A percentile compares a stretch with the other conserved stretches of the same genome.
Conservation (phyloP, 2,888 invertebrate species). For the Timandra comae region DNA sequence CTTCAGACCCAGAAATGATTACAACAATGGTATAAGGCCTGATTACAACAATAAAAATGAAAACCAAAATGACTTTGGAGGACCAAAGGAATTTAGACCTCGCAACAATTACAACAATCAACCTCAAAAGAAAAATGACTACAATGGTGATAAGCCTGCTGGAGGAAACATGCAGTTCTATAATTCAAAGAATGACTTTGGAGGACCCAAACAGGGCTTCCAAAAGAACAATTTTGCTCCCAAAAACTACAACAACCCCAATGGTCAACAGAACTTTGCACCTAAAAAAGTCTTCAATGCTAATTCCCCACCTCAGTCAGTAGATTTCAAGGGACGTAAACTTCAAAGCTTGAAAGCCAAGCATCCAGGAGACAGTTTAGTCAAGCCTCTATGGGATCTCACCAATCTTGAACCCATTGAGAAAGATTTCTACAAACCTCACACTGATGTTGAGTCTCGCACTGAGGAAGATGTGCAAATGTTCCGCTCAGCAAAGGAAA, state of each 20-base stretch:
- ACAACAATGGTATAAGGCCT: slow-evolving; percentile 60
- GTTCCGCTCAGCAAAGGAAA: slow-evolving; percentile 87
- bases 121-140: slow-evolving; percentile 52
- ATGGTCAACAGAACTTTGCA: slow-evolving; percentile 50
- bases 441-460: slow-evolving; percentile 82
- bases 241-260: slow-evolving; percentile 53
- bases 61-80: slow-evolving; percentile 64
- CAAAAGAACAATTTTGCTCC: slow-evolving; percentile 59
- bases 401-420: slow-evolving; percentile 85
- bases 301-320: slow-evolving; percentile 46
- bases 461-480: slow-evolving; percentile 84
- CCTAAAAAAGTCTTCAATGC: slow-evolving; percentile 57
- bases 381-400: slow-evolving; percentile 91
- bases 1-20: slow-evolving; percentile 69
- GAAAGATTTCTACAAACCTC: slow-evolving; percentile 94
- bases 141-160: slow-evolving; percentile 51
- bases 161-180: slow-evolving; percentile 65
- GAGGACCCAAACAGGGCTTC: slow-evolving; percentile 62
- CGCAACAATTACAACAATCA: slow-evolving; percentile 62
- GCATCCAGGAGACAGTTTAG: slow-evolving; percentile 82
- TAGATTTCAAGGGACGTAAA: slow-evolving; percentile 70
- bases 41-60: slow-evolving; percentile 63
- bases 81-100: slow-evolving; percentile 63
- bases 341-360: slow-evolving; percentile 81
- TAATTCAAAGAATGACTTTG: slow-evolving; percentile 60